Evolutionary conservation across 1,140 invertebrate species (phyloP).

Genomic region (Diachasma alloeum): DNA sequence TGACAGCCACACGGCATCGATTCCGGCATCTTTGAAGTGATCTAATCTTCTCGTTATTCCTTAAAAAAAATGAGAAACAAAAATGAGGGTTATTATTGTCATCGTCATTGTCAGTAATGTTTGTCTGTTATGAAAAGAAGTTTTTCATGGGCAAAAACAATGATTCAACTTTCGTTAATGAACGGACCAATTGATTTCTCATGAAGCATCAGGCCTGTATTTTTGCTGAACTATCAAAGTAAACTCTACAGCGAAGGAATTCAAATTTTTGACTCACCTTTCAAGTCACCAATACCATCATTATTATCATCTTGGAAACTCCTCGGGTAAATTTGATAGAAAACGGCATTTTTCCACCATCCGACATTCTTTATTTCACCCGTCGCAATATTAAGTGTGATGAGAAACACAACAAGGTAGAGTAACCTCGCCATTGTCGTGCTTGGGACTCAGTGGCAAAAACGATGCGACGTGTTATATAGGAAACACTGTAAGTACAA

Average conservation of each 20-base stretch:
- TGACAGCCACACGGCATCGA: slow-evolving; percentile 70
- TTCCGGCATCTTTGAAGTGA: slow-evolving; percentile 61
- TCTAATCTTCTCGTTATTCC: slow-evolving; percentile 60
- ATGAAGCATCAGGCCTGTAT: too few species aligned
- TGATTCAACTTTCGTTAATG: too few species aligned
- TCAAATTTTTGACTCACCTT: slow-evolving; percentile 62
- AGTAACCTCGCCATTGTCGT: not conserved
- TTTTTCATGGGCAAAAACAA: too few species aligned
- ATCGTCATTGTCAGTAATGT: too few species aligned
- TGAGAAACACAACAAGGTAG: not conserved
- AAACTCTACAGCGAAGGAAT: too few species aligned
- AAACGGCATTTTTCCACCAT: slow-evolving; percentile 79
- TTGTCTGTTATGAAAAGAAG: too few species aligned
- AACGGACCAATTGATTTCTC: too few species aligned
- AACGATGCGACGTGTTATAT: not conserved
- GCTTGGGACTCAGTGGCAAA: not conserved
- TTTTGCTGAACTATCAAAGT: too few species aligned
- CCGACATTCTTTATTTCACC: slow-evolving; percentile 53
- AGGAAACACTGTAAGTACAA: not conserved
- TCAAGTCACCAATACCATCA: slow-evolving; percentile 79
- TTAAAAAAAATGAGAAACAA: not conserved
- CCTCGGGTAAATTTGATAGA: slow-evolving; percentile 82
- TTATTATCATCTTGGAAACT: slow-evolving; percentile 79
- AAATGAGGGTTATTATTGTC: not conserved
- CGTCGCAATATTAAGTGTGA: not conserved